Percentiles rank a stretch among this genome's conserved stretches.
phyloP scores from a whole-genome alignment of 2,888 invertebrate genomes.

The Carterocephalus palaemon region DNA sequence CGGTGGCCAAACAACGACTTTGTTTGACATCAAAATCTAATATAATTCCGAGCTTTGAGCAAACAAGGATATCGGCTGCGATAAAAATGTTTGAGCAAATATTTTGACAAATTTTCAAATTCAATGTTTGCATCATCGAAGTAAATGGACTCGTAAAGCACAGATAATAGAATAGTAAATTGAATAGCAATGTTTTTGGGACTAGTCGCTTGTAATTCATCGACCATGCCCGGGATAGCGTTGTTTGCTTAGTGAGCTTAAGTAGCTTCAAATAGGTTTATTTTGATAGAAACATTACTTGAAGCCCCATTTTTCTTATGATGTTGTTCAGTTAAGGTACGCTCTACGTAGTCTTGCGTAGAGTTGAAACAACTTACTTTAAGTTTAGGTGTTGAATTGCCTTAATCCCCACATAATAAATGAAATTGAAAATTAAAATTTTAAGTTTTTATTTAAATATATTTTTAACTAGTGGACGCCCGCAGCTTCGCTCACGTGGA shows the following conservation, averaged over 20 bases:
- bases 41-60: slow-evolving; percentile 35
- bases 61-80: slow-evolving; percentile 35
- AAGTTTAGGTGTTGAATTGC: too few relatives aligned
- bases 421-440: too few relatives aligned
- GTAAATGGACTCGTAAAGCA: slow-evolving; percentile 27
- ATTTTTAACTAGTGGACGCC: too few relatives aligned
- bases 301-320: slow-evolving; percentile 7
- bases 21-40: slow-evolving; percentile 37
- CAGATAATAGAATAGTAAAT: slow-evolving; percentile 34
- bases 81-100: slow-evolving; percentile 40
- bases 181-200: slow-evolving; percentile 20
- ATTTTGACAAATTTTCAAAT: slow-evolving; percentile 36
- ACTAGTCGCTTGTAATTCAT: slow-evolving; percentile 31
- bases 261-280: slow-evolving; percentile 32
- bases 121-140: slow-evolving; percentile 22
- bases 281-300: slow-evolving; percentile 32
- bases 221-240: slow-evolving; percentile 28
- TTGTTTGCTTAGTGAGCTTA: slow-evolving; percentile 34
- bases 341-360: too few relatives aligned
- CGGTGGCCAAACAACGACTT: slow-evolving; percentile 32
- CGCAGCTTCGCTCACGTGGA: too few relatives aligned
- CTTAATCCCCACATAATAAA: too few relatives aligned
- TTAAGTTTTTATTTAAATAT: too few relatives aligned
- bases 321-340: too few relatives aligned
- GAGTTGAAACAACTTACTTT: too few relatives aligned